Base-by-base conservation (phyloP, 2,888 invertebrate species). In the Ochlodes sylvanus region DNA sequence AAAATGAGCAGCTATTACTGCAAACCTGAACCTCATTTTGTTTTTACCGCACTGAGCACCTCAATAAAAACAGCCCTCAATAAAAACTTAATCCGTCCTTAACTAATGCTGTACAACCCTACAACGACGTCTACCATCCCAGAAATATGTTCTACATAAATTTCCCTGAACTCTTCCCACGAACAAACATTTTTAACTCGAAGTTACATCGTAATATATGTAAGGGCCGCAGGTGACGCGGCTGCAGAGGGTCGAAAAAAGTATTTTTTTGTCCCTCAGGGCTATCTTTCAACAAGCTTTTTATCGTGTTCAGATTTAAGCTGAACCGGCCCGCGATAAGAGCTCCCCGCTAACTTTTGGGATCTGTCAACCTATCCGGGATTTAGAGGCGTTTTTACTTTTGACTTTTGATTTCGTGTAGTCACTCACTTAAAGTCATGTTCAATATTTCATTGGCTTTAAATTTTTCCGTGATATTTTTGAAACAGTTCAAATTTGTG, bases 261-360 rank as follows among this genome's bases (percentile, higher is more conserved):
- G 70, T 75, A 75, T 73, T 76, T 75, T 75, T 71, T 74, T 72
- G 72, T 71, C 73, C 76, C 77, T 75, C 67, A 70, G 68, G 76
- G 76, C 76, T 69, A 76, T 76, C 76, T 75, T 72, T 74, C 74
- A 74, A 70, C 75, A 65, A 71, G 73, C 58, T 74, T 75, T 76
- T 76, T 76, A 75, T 76, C 75, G 76, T 61, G 65, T 67, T 68
- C 70, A 66, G 73, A 74, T 74, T 72, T 63, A 58, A 62, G 57
- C 52, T 47, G 19, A 41, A 62, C 52, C 47, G 54, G 52, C n/a
- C 62, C n/a, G 15, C 21, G 52, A 54, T 42, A 63, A 55, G 54
- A 42, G 54, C 41, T 2, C 17, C n/a, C 5, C 41, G 41, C 54
- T 10, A 63, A 54, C 54, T 63, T 63, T 55, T 12, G 63, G 50